Conservation (phyloP, 2,888 invertebrate genomes). For the Leptothorax acervorum region DNA sequence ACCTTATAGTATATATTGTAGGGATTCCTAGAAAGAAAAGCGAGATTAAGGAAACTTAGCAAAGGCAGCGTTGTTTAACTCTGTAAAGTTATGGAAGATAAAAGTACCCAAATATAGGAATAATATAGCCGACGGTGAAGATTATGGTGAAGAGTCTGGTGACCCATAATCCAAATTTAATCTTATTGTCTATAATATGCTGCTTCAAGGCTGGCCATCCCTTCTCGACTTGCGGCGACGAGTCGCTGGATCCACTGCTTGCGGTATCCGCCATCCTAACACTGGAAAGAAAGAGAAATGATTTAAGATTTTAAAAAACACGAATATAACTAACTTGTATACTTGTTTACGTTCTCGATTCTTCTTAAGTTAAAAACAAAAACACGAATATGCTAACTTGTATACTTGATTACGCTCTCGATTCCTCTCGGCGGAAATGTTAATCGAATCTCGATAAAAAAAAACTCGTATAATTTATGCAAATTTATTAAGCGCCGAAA, state of each 20-base stretch:
- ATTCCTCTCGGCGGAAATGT: neutral
- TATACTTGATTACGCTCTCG: too few species aligned
- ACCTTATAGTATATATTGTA: slow-evolving; percentile 96
- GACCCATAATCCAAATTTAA: slow-evolving; percentile 95
- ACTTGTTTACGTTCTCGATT: too few species aligned
- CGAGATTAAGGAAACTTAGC: slow-evolving; percentile 1
- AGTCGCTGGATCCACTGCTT: slow-evolving; percentile 70
- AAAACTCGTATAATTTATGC: neutral
- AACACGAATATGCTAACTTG: neutral
- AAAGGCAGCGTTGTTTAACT: neutral
- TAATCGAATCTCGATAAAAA: neutral
- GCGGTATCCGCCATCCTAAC: slow-evolving; percentile 80
- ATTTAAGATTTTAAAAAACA: neutral
- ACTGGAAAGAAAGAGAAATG: neutral
- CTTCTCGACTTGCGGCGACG: slow-evolving; percentile 81
- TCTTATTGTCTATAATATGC: slow-evolving; percentile 93
- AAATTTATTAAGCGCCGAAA: neutral
- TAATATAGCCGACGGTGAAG: slow-evolving; percentile 93
- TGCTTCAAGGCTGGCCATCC: slow-evolving; percentile 90
- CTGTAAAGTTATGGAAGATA: slow-evolving; percentile 65
- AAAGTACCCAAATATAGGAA: slow-evolving; percentile 95
- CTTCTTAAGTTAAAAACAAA: neutral
- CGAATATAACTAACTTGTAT: neutral
- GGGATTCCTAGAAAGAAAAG: slow-evolving; percentile 87
- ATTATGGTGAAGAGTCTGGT: slow-evolving; percentile 94